A percentile compares a stretch with the other conserved stretches of the same genome.
These are phyloP conservation scores for Oscheius sp. DNA, from an alignment of 2,888 invertebrate genomes.

Conservation along the genomic window DNA sequence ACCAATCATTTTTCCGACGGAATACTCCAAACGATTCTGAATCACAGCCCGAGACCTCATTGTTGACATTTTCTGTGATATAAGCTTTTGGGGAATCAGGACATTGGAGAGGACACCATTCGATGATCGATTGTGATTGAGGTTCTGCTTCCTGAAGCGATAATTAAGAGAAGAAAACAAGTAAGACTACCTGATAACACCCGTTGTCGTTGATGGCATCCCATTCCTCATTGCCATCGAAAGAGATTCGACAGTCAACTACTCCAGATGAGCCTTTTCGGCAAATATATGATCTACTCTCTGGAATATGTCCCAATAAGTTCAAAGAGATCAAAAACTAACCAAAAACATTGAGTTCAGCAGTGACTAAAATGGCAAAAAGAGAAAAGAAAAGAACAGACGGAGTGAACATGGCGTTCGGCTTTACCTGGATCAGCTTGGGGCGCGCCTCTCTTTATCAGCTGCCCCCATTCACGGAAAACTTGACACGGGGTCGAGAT, in stretches of 20 bases:
- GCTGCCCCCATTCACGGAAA: conserved; percentile 33
- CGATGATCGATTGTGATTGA: conserved; percentile 10
- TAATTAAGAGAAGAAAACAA: neutral
- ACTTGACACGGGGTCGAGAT: conserved; percentile 26
- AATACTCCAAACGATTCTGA: conserved; percentile 29
- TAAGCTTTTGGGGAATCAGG: conserved; percentile 23
- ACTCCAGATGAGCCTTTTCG: conserved; percentile 1
- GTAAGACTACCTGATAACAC: conserved; percentile 22
- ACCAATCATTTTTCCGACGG: conserved; percentile 33
- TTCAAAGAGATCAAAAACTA: neutral
- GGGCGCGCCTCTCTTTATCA: conserved; percentile 19
- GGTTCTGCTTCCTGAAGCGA: conserved; percentile 16
- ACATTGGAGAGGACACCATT: conserved; percentile 39
- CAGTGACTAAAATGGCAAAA: neutral
- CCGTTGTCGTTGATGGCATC: conserved; percentile 38
- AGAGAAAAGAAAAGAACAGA: conserved; percentile 11
- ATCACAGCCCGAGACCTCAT: conserved; percentile 11
- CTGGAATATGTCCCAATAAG: neutral
- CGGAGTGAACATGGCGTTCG: neutral
- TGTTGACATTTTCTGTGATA: conserved; percentile 29
- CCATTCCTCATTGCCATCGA: conserved; percentile 39
- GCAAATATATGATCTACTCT: conserved; percentile 12
- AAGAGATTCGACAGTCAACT: conserved; percentile 28
- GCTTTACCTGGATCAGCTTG: neutral
- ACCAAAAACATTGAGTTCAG: conserved; percentile 25